Evolutionary conservation across 1,140 invertebrate species (phyloP), one percentile per base, ranked within the genome.

Genomic region (Aplysia californica): DNA sequence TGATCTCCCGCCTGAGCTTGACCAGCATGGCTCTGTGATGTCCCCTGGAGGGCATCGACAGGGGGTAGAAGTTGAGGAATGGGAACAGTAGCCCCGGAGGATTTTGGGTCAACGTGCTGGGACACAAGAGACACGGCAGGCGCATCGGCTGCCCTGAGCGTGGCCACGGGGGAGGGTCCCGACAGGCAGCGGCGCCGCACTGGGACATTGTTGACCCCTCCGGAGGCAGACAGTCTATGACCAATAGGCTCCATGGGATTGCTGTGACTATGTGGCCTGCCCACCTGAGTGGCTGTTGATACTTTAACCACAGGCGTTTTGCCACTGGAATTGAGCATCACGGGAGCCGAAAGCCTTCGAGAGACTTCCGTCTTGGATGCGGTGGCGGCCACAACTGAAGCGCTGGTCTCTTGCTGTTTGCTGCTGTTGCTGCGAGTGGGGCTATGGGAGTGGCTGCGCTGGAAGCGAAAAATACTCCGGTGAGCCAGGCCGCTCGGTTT

Each of bases 121-220:
- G 78, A 74, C 20, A 86, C 44, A 10, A 88, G 82, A 33, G 85
- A 86, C 50, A 85, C 58, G 15, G 83, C 31, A n/a, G 86, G 87
- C 18, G 82, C 79, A 4, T 82, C 75, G n/a, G 85, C 83, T 64
- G 85, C 85, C 56, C 79, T 50, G 23, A 88, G 67, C 20, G 35
- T 39, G 3, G 86, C 79, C 2, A 86, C 80, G 5, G 87, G 86
- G 18, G 86, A 78, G 55, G 80, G 81, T 31, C 81, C 79, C 23
- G 79, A 78, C 35, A 78, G 73, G 58, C 81, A 83, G 38, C 82
- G 81, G 61, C 76, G 78, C 15, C 76, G 81, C 31, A 64, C 73
- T 31, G 70, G 70, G 33, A 72, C 55, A 61, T 59, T 61, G 56
- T 50, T 72, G 33, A 10, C 20, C 29, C 23, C 15, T n/a, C 41